A percentile compares a stretch with the other conserved stretches of the same genome.
Evolutionary conservation across 2,888 invertebrate genomes (phyloP).

Genomic region (Mellilla xanthometata): DNA sequence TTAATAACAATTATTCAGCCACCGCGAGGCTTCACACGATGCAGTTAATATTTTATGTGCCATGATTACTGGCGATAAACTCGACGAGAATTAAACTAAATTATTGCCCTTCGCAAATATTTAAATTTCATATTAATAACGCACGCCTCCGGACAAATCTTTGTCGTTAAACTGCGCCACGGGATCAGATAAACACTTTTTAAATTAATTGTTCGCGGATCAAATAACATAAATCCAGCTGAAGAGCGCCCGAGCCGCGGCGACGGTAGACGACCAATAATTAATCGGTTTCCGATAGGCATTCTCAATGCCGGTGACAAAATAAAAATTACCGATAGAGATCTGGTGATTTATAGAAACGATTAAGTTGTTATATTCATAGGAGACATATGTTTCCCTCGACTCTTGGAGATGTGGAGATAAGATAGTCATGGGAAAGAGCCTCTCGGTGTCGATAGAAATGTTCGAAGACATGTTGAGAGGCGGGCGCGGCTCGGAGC

Average conservation of each 20-base stretch:
- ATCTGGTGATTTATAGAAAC: constrained; percentile 13
- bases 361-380: constrained; percentile 14
- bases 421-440: constrained; percentile 31
- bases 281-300: constrained; percentile 20
- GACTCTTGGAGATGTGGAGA: constrained; percentile 19
- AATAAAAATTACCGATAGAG: constrained; percentile 4
- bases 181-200: constrained; percentile 20
- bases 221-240: constrained; percentile 20
- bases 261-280: constrained; percentile 10
- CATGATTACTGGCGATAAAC: constrained; percentile 36
- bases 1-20: neutral
- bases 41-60: constrained; percentile 27
- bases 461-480: constrained; percentile 41
- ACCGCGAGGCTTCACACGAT: constrained; percentile 9
- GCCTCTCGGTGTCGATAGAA: constrained; percentile 37
- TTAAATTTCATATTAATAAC: constrained; percentile 38
- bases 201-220: constrained; percentile 22
- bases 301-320: constrained; percentile 12
- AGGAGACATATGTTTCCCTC: constrained; percentile 11
- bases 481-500: constrained; percentile 45
- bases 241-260: neutral
- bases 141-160: constrained; percentile 29
- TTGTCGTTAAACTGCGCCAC: constrained; percentile 24
- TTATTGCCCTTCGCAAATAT: constrained; percentile 33
- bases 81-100: constrained; percentile 20